A percentile compares a stretch with the other conserved stretches of the same genome.
Evolutionary conservation across 1,140 invertebrate genomes (phyloP).

Genomic region (Battus philenor): DNA sequence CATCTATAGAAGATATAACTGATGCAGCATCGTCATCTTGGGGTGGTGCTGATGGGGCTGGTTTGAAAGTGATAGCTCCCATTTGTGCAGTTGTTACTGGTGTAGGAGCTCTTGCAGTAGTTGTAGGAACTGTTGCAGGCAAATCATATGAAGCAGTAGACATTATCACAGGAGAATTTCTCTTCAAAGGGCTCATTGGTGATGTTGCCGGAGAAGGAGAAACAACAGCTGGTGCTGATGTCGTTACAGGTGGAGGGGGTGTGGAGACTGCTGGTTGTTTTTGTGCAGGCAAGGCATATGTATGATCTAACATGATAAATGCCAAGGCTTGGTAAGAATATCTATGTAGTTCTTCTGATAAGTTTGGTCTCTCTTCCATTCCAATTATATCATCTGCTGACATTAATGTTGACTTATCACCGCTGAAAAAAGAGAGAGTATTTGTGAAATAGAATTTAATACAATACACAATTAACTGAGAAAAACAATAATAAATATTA

Average conservation of each 20-base stretch:
- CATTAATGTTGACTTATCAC: conserved; percentile 65
- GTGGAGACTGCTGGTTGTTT: conserved; percentile 39
- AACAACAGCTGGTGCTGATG: conserved; percentile 19
- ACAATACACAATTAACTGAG: conserved; percentile 19
- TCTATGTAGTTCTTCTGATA: conserved; percentile 63
- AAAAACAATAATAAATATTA: conserved; percentile 15
- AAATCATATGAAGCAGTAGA: conserved; percentile 41
- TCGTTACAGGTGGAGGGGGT: conserved; percentile 16
- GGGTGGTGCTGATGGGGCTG: conserved; percentile 23
- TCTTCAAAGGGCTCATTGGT: conserved; percentile 51
- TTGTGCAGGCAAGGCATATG: conserved; percentile 59
- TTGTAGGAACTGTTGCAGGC: conserved; percentile 34
- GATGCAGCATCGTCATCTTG: conserved; percentile 68
- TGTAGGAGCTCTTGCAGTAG: conserved; percentile 27
- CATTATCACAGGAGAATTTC: conserved; percentile 45
- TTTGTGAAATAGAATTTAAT: conserved; percentile 3
- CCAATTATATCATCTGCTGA: conserved; percentile 68
- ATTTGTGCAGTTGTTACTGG: conserved; percentile 43
- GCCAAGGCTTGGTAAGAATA: conserved; percentile 62
- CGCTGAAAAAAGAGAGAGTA: conserved; percentile 53
- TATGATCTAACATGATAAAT: conserved; percentile 73
- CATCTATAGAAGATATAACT: conserved; percentile 66
- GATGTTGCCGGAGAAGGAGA: conserved; percentile 25
- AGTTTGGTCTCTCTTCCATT: conserved; percentile 67
- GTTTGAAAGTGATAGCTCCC: conserved; percentile 38